Evolutionary conservation across 2,113 vertebrate genomes (phyloP).

Genomic region (Periophthalmodon schlosseri): DNA sequence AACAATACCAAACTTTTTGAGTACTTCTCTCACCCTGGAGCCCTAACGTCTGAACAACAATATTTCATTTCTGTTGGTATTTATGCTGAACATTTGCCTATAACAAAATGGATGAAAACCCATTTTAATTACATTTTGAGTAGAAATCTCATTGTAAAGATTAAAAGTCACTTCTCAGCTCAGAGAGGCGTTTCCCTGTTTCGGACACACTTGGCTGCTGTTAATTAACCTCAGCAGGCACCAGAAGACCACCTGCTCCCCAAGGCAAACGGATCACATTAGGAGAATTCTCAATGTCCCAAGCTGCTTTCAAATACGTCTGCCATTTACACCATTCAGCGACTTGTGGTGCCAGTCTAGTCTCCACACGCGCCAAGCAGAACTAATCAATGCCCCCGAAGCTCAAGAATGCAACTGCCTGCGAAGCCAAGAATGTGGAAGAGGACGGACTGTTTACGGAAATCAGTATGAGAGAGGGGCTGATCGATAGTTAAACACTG

Average conservation of each 20-base stretch:
- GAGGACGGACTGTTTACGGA: neutral
- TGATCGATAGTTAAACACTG: conserved; percentile 8
- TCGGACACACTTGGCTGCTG: conserved; percentile 52
- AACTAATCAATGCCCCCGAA: conserved; percentile 50
- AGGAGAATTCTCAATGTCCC: neutral
- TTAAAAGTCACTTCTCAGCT: conserved; percentile 51
- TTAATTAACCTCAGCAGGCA: conserved; percentile 59
- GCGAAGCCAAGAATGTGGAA: conserved; percentile 11
- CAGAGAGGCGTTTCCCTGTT: conserved; percentile 49
- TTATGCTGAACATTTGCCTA: conserved; percentile 15
- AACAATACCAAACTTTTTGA: neutral
- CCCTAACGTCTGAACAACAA: neutral
- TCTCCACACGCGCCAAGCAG: conserved; percentile 39
- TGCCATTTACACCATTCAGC: neutral
- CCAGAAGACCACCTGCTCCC: conserved; percentile 46
- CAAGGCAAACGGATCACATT: conserved; percentile 28
- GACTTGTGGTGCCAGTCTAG: neutral
- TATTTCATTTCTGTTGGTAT: neutral
- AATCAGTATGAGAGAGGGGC: conserved; percentile 9
- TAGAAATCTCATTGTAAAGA: conserved; percentile 46
- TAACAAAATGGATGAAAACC: conserved; percentile 26
- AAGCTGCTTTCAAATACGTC: conserved; percentile 9
- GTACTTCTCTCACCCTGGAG: neutral
- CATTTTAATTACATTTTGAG: conserved; percentile 33
- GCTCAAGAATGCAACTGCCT: conserved; percentile 44